Evolutionary conservation across 1,140 invertebrate species (phyloP), one percentile per base, ranked within the genome.

Genomic region (Lepidostoma basale): DNA sequence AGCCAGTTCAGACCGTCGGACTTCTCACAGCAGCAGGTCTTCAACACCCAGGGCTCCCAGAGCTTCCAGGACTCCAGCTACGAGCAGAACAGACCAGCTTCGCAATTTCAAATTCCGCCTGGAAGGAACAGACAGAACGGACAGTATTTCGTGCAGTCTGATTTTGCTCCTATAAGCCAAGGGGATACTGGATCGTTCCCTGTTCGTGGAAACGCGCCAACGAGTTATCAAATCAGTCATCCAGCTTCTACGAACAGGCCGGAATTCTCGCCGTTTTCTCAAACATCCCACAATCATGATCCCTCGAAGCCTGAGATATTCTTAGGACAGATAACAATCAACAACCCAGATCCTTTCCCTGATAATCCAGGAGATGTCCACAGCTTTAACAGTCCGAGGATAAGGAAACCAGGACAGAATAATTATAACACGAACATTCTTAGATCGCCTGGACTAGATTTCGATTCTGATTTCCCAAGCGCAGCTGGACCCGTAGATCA

Each of bases 251-350:
- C 82, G 9, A 81, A 79, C 62, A 78, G 77, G 64, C 82, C 82
- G 40, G 79, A 83, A 49, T 67, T 76, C 16, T 75, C 77, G 23
- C 80, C 78, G 74, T 83, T 74, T 79, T 79, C 73, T 81, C 80
- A 68, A 39, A 58, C 65, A 76, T 70, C 81, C 1, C 84, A 86
- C 73, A 83, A 84, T 73, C 80, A 84, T 73, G 81, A 85, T 72
- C 84, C 85, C 3, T 84, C 84, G 5, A 83, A 85, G 74, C 83
- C 81, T 49, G 85, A 86, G 77, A 85, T 83, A 14, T 86, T 86
- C 72, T 75, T 86, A 25, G 85, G 85, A 10, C 82, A 86, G 78
- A 84, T 86, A 39, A 86, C 84, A 33, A 76, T 86, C 64, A 83
- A 86, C 67, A 85, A 84, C 75, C 84, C 84, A 20, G 83, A 84